A percentile compares a stretch with the other conserved stretches of the same genome.
phyloP scores from a whole-genome alignment of 2,113 vertebrate genomes.

The Alethe diademata region DNA sequence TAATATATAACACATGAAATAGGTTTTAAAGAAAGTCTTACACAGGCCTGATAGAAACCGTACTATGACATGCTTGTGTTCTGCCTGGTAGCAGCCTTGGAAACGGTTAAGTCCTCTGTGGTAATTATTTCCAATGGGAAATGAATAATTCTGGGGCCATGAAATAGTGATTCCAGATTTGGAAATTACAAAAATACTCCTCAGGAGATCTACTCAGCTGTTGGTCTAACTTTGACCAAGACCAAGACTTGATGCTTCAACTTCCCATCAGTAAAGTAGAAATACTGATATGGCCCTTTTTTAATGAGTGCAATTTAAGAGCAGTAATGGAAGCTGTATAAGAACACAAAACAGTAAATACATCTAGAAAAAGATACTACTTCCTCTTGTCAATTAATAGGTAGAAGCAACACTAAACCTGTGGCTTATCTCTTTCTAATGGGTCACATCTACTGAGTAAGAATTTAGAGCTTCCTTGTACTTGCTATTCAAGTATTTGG shows the following conservation, averaged over 20 bases:
- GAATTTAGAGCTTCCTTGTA: background rate
- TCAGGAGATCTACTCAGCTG: background rate
- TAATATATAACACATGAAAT: background rate
- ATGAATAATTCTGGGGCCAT: background rate
- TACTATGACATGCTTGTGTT: background rate
- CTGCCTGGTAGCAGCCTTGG: background rate
- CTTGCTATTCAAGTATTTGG: background rate
- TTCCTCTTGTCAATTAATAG: background rate
- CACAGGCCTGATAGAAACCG: background rate
- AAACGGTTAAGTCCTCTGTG: background rate
- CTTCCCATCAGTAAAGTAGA: background rate
- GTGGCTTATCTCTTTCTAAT: background rate
- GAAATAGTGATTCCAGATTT: background rate
- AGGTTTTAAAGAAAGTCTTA: background rate
- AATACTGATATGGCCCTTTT: background rate
- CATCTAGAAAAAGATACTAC: background rate
- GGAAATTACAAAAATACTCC: background rate
- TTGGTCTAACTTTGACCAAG: background rate
- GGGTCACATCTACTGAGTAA: background rate
- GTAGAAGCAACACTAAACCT: background rate
- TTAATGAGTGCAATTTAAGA: background rate
- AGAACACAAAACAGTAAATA: background rate
- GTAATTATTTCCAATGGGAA: conserved; percentile 10
- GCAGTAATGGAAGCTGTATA: background rate
- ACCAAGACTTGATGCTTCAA: background rate